These are phyloP conservation scores for Hyaena hyaena DNA, from an alignment of 2,113 vertebrate species.

Conservation along the genomic window DNA sequence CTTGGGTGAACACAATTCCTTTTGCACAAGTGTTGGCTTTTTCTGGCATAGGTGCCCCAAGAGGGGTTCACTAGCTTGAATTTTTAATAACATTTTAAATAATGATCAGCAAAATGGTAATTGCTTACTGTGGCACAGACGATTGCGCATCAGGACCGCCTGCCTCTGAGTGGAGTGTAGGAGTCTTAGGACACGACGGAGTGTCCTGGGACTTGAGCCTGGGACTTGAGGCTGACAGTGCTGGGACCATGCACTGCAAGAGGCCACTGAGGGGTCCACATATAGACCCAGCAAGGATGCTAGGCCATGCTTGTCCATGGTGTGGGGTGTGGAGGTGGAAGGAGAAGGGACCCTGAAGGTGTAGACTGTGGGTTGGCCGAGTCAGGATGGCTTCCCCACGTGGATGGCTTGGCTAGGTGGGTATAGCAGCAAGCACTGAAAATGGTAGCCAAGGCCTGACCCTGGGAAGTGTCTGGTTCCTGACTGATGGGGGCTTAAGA, in stretches of 20 bases:
- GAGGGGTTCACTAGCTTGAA: neutral
- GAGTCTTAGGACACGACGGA: neutral
- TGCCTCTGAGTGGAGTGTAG: neutral
- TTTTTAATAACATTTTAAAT: neutral
- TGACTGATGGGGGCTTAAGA: neutral
- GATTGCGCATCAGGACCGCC: fast-evolving
- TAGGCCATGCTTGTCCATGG: too few relatives aligned
- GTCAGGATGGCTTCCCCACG: neutral
- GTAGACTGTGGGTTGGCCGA: neutral
- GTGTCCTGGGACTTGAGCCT: neutral
- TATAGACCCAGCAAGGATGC: neutral
- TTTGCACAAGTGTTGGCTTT: neutral
- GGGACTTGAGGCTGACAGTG: neutral
- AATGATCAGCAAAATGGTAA: neutral
- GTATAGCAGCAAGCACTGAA: neutral
- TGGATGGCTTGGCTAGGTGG: neutral
- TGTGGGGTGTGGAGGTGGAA: neutral
- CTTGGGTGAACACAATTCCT: neutral
- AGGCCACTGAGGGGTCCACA: neutral
- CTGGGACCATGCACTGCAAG: neutral
- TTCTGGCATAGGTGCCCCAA: too few relatives aligned
- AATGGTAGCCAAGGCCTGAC: neutral
- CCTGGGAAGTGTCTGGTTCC: neutral
- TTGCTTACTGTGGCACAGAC: neutral
- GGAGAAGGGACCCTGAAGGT: neutral